Conservation (phyloP, 2,797 vertebrate genomes). For the Tenualosa thibaudeaui region DNA sequence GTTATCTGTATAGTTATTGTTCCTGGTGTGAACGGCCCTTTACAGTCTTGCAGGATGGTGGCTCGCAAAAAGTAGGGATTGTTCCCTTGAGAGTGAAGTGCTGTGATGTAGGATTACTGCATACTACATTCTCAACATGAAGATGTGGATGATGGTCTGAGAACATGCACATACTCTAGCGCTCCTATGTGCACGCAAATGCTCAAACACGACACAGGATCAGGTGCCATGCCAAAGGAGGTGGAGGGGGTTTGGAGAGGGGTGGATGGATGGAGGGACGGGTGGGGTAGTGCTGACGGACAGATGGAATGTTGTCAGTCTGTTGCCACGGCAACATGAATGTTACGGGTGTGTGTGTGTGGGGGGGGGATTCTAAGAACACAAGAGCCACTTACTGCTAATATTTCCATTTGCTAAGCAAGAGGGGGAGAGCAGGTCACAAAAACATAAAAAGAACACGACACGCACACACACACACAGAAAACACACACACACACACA, state of each 20-base stretch:
- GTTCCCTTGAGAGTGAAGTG: background rate
- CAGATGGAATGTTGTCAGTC: conserved; percentile 75
- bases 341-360: conserved; percentile 52
- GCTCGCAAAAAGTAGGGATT: background rate
- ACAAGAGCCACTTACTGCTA: conserved; percentile 99
- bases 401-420: conserved; percentile 99
- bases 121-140: background rate
- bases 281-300: conserved; percentile 59
- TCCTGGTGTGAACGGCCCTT: too few species aligned
- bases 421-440: conserved; percentile 96
- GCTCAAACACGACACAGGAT: background rate
- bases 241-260: conserved; percentile 44
- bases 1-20: too few species aligned
- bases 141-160: background rate
- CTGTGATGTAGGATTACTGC: background rate
- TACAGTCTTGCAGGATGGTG: background rate
- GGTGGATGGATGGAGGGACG: conserved; percentile 64
- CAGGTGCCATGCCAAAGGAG: conserved; percentile 18
- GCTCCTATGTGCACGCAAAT: background rate
- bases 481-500: conserved; percentile 77
- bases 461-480: conserved; percentile 78
- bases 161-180: background rate
- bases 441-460: conserved; percentile 74
- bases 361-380: conserved; percentile 77
- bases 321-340: conserved; percentile 70